Evolutionary conservation across 1,140 invertebrate species (phyloP), one percentile per base, ranked within the genome.

Genomic region (Piezodorus guildinii): DNA sequence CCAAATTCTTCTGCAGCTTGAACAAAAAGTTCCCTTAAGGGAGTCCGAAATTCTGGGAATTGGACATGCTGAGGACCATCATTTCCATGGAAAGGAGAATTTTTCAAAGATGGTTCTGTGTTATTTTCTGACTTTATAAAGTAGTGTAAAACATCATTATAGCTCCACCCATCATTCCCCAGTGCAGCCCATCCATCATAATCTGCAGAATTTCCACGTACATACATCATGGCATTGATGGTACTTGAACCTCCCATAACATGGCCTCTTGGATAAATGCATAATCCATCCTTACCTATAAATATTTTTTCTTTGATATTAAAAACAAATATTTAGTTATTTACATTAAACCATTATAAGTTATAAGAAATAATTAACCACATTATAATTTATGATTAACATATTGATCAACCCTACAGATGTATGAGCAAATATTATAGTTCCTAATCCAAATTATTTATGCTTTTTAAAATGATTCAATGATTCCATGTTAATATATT

Each of bases 181-280:
- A 71, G 60, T 1, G 67, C 70, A 62, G 80, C 78, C 85, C 87
- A 90, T 19, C 77, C 67, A 67, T 84, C 76, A 70, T 83, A 88
- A 67, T 86, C 83, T 60, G 70, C 70, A 10, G 77, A 75, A 72
- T 87, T 85, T 0, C 88, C 88, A 62, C 85, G 77, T 0, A 88
- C 74, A 70, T 90, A 88, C 2, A 89, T 74, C 88, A 94, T 90
- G 2, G 83, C 88, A 74, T 94, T 94, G 16, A 90, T 81, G 0
- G 81, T 81, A 2, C 84, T 85, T 15, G 81, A 83, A 1, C 91
- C 92, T 4, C 91, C 91, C 8, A 90, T 70, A 12, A 80, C 80
- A 70, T 82, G 85, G 0, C 86, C 87, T 63, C 82, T 81, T 0
- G 83, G 78, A 17, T 81, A 88, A 63, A 85, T 83, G 71, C 88